A percentile compares a stretch with the other conserved stretches of the same genome.
phyloP scores from a whole-genome alignment of 1,140 invertebrate genomes.

The Drosophila punjabiensis region DNA sequence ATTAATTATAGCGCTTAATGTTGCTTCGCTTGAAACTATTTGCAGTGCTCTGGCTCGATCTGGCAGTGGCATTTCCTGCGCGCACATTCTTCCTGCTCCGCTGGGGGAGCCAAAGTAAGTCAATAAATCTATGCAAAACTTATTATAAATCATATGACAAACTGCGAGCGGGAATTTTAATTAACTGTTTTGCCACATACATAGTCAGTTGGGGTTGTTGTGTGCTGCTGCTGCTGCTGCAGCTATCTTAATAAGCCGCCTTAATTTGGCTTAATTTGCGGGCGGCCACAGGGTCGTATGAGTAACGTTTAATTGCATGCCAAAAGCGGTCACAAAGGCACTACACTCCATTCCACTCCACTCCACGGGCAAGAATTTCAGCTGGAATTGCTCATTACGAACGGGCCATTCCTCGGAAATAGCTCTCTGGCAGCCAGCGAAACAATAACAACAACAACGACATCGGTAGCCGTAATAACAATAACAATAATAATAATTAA shows the following conservation, averaged over 20 bases:
- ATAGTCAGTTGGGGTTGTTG: conserved; percentile 1
- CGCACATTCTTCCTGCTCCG: conserved; percentile 70
- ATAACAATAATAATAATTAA: conserved; percentile 82
- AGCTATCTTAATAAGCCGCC: conserved; percentile 67
- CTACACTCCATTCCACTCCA: conserved; percentile 45
- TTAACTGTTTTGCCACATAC: conserved; percentile 59
- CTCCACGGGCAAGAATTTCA: conserved; percentile 66
- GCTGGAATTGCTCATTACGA: conserved; percentile 75
- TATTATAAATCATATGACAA: conserved; percentile 79
- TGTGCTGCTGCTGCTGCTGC: conserved; percentile 10
- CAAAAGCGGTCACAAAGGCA: conserved; percentile 43
- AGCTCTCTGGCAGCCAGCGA: conserved; percentile 25
- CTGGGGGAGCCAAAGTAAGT: conserved; percentile 41
- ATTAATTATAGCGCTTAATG: conserved; percentile 76
- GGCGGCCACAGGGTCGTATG: conserved; percentile 80
- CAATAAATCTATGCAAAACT: conserved; percentile 81
- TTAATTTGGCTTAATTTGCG: conserved; percentile 79
- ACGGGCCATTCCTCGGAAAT: conserved; percentile 65
- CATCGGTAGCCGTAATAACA: conserved; percentile 57
- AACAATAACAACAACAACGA: conserved; percentile 26
- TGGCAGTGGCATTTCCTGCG: conserved; percentile 68
- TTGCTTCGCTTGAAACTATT: conserved; percentile 65
- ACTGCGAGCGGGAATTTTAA: conserved; percentile 63
- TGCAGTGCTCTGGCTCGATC: conserved; percentile 40
- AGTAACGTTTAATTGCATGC: conserved; percentile 79